Conservation (phyloP, 2,797 vertebrate genomes). For the Chloroceryle inda region DNA sequence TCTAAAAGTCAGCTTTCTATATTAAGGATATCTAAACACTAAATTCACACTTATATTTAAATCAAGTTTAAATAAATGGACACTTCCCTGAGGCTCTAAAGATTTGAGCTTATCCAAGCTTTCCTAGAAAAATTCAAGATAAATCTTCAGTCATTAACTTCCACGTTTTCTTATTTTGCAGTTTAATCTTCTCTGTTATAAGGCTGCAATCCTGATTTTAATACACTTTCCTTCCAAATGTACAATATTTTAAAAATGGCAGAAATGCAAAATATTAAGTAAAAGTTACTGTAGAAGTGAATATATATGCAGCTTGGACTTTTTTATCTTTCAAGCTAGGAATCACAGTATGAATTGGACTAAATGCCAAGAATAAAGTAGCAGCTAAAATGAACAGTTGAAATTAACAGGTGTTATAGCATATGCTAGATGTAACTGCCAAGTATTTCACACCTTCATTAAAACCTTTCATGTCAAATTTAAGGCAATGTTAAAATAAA, state of each 20-base stretch:
- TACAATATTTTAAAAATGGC: neutral
- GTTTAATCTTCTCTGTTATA: conserved; percentile 5
- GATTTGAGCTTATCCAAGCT: neutral
- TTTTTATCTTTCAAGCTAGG: conserved; percentile 24
- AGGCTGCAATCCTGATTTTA: neutral
- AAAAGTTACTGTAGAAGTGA: neutral
- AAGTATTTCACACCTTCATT: conserved; percentile 75
- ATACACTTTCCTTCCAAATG: neutral
- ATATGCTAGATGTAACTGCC: conserved; percentile 68
- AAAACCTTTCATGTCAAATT: conserved; percentile 72
- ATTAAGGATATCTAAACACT: neutral
- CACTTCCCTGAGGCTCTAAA: neutral
- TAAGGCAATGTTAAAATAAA: conserved; percentile 67
- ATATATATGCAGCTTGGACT: neutral
- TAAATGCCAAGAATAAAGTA: conserved; percentile 66
- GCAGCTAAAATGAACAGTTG: conserved; percentile 74
- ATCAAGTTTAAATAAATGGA: conserved; percentile 1
- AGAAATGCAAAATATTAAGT: conserved; percentile 34
- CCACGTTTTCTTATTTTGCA: neutral
- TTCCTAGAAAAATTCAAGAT: conserved; percentile 11
- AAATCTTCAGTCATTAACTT: conserved; percentile 23
- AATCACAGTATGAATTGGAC: conserved; percentile 49
- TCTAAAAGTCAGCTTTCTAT: neutral
- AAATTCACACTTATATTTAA: neutral
- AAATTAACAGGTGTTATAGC: conserved; percentile 74